Evolutionary conservation across 92 coral and sea anemone genomes (phyloP).

Genomic region (Bergia puertoricense): DNA sequence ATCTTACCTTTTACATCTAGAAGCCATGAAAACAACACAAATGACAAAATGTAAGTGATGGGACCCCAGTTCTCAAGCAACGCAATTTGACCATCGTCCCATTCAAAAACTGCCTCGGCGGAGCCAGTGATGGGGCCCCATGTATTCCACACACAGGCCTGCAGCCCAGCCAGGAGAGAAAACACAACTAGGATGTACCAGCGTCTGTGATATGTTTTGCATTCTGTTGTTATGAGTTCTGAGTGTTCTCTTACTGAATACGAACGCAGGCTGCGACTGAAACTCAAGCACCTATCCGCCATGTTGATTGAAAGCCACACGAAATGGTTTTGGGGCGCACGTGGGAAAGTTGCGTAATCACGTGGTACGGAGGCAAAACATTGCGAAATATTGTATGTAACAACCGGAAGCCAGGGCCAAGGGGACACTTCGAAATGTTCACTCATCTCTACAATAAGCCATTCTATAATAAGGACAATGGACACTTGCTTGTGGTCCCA

Average conservation of each 20-base stretch:
- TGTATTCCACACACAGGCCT: slow-evolving; percentile 93
- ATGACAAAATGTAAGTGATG: slow-evolving; percentile 83
- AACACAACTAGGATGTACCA: slow-evolving; percentile 88
- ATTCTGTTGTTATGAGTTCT: slow-evolving; percentile 62
- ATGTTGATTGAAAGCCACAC: slow-evolving; percentile 18
- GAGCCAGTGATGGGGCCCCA: slow-evolving; percentile 98
- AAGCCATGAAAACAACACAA: slow-evolving; percentile 91
- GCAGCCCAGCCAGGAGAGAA: slow-evolving; percentile 79
- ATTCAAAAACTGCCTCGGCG: slow-evolving; percentile 89
- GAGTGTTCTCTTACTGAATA: slow-evolving; percentile 39
- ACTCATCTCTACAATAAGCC: too few relatives aligned
- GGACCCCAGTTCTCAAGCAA: slow-evolving; percentile 97
- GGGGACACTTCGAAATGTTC: too few relatives aligned
- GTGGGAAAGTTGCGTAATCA: slow-evolving; percentile 24
- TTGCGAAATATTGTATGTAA: not conserved
- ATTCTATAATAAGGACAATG: too few relatives aligned
- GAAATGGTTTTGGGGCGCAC: not conserved
- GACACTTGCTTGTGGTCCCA: too few relatives aligned
- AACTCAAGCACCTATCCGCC: slow-evolving; percentile 65
- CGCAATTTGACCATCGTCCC: slow-evolving; percentile 90
- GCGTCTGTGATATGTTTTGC: slow-evolving; percentile 77
- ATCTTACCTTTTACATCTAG: slow-evolving; percentile 89
- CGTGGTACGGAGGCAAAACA: slow-evolving; percentile 21
- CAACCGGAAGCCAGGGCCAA: too few relatives aligned
- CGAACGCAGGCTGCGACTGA: slow-evolving; percentile 67